Base-by-base conservation (phyloP, 2,797 vertebrate genomes). In the Tangara arthus region DNA sequence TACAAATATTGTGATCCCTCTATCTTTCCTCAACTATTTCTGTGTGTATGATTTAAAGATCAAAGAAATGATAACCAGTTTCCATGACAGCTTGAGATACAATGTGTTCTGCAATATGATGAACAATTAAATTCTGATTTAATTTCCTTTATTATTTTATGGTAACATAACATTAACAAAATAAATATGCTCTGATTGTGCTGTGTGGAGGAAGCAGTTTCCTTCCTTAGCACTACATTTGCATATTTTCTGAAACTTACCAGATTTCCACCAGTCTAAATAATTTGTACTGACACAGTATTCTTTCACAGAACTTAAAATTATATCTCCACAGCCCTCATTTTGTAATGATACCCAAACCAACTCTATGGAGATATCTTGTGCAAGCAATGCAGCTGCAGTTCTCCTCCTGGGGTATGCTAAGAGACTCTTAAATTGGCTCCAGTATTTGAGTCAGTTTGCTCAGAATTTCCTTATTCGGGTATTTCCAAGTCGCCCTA, bases 141-240 rank as follows among this genome's bases (percentile, higher is more conserved):
- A 75, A 96, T 75, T 87, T 93, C 71, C 70, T 89, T 94, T 95
- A 87, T 50, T 83, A 87, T 65, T 90, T 81, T 89, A 95, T 56
- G 44, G 46, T 64, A 94, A 79, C 49, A 59, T 93, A 91, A 90
- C 91, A 79, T 71, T 82, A 87, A 55, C 56, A 94, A 94, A 68
- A 96, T 75, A 95, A 95, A 91, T 89, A 79, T 93, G 57, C 42
- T 95, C 27, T 82, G 71, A 93, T 89, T 82, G 28, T 93, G 64
- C 23, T 73, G 32, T 6, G 49, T 83, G 59, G 83, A 39, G 28
- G 9, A 94, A 93, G 68, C 27, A 46, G 35, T 92, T 91, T 86
- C 57, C 57, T 80, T 53, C 30, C 75, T 92, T 77, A 87, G 56
- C 12, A 15, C 27, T 82, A 46, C 68, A 61, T 61, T 89, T 55